These are phyloP conservation scores for Andrena cerasifolii DNA, from an alignment of 1,140 invertebrate species.

Conservation along the genomic window DNA sequence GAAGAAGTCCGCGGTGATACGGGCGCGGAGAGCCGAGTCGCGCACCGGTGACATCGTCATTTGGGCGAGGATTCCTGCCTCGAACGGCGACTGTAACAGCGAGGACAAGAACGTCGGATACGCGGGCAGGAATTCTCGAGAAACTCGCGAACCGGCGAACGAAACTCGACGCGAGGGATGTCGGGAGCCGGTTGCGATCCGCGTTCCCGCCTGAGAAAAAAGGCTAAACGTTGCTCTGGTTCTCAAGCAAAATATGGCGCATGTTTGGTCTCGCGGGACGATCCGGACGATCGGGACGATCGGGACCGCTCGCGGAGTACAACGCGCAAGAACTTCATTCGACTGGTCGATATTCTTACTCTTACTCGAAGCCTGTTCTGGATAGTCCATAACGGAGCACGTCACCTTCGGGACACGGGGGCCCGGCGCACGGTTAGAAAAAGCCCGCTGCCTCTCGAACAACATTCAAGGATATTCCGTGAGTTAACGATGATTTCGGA, in stretches of 20 bases:
- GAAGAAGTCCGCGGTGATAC: constrained; percentile 37
- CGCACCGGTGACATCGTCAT: constrained; percentile 70
- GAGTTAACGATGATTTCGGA: no score
- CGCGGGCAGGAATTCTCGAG: constrained; percentile 54
- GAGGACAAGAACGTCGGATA: constrained; percentile 52
- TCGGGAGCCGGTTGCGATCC: constrained; percentile 21
- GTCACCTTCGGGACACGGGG: neutral
- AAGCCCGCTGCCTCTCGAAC: neutral
- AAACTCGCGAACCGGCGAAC: constrained; percentile 45
- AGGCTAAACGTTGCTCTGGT: constrained; percentile 40
- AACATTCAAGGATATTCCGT: neutral
- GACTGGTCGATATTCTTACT: constrained; percentile 52
- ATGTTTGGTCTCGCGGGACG: constrained; percentile 59
- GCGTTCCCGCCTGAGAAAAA: constrained; percentile 18
- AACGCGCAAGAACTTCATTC: constrained; percentile 50
- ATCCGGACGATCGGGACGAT: constrained; percentile 58
- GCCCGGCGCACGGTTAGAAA: neutral
- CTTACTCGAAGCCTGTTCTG: neutral
- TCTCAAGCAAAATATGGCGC: constrained; percentile 54
- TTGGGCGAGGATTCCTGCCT: constrained; percentile 65
- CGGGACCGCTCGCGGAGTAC: constrained; percentile 41
- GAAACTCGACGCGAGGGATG: neutral
- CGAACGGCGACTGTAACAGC: constrained; percentile 50
- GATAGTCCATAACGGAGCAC: constrained; percentile 20
- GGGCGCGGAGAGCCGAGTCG: constrained; percentile 38